Conservation (phyloP, 2,888 invertebrate species). For the Latrodectus elegans region DNA sequence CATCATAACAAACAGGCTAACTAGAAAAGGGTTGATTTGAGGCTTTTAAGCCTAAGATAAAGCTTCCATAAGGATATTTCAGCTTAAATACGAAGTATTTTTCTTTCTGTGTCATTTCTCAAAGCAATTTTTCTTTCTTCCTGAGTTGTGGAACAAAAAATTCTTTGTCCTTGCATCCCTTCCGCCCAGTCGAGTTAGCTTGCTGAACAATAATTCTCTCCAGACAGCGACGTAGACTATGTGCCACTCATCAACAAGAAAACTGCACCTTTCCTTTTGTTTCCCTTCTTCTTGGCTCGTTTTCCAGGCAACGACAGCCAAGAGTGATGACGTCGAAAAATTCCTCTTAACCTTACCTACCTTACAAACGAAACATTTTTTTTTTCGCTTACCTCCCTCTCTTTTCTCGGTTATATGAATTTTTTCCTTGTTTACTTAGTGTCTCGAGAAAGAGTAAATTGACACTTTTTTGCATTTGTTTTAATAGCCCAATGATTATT, state of each 20-base stretch:
- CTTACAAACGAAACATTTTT: not conserved
- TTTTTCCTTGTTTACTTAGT: not conserved
- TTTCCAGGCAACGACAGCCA: constrained; percentile 12
- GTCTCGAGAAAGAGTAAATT: no score
- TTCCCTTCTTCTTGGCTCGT: constrained; percentile 3
- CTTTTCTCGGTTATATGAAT: not conserved
- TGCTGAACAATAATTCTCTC: not conserved
- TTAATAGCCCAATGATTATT: no score
- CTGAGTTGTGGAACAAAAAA: not conserved
- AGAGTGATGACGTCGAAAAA: constrained; percentile 16
- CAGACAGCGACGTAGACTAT: constrained; percentile 5
- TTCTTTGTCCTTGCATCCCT: no score
- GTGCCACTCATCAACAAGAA: not conserved
- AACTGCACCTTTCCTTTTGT: constrained; percentile 1
- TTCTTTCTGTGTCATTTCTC: constrained; percentile 1
- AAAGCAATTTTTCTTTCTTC: not conserved
- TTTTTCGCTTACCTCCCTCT: not conserved
- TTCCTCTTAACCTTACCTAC: not conserved
- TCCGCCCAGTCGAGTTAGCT: not conserved
- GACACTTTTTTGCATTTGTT: no score
- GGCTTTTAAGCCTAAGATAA: not conserved
- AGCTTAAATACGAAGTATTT: not conserved
- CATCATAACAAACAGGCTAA: no score
- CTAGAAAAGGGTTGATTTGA: no score
- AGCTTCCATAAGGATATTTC: not conserved